A percentile compares a stretch with the other conserved stretches of the same genome.
Evolutionary conservation across 1,140 invertebrate genomes (phyloP).

Genomic region (Plutomurus gul): DNA sequence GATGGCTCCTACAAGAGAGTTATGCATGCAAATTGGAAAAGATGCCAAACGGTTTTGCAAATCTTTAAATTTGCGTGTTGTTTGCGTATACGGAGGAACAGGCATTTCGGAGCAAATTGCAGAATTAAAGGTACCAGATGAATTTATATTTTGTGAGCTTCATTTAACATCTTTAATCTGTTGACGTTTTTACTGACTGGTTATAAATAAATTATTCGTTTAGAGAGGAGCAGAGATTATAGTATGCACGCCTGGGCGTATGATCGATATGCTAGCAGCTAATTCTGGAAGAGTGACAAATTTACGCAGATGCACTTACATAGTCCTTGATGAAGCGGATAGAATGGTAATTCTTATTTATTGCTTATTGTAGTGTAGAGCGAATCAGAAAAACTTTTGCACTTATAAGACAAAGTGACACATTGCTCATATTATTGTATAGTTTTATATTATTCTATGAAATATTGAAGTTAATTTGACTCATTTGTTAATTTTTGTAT

Average conservation of each 20-base stretch:
- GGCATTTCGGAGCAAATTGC: slow-evolving; percentile 97
- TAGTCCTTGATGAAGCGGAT: slow-evolving; percentile 98
- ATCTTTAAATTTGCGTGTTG: slow-evolving; percentile 79
- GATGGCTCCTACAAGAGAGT: slow-evolving; percentile 96
- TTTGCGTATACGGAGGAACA: slow-evolving; percentile 98
- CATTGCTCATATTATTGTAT: too few relatives aligned
- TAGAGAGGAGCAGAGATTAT: slow-evolving; percentile 94
- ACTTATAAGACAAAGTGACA: too few relatives aligned
- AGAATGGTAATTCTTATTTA: slow-evolving; percentile 70
- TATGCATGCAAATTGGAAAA: slow-evolving; percentile 98
- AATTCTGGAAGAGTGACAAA: slow-evolving; percentile 96
- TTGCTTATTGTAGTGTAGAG: too few relatives aligned
- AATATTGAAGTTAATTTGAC: neutral
- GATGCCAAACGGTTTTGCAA: slow-evolving; percentile 97
- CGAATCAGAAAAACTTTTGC: too few relatives aligned
- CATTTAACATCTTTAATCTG: neutral
- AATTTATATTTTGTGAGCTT: neutral
- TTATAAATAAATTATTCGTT: neutral
- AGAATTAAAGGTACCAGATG: slow-evolving; percentile 79
- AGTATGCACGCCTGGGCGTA: slow-evolving; percentile 97
- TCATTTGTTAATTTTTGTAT: neutral
- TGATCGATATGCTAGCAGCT: slow-evolving; percentile 99
- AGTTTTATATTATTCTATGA: too few relatives aligned
- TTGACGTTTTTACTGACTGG: neutral
- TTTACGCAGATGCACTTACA: slow-evolving; percentile 90